A percentile compares a stretch with the other conserved stretches of the same genome.
phyloP scores from a whole-genome alignment of 2,113 vertebrate species.

The Nothoprocta pentlandii region DNA sequence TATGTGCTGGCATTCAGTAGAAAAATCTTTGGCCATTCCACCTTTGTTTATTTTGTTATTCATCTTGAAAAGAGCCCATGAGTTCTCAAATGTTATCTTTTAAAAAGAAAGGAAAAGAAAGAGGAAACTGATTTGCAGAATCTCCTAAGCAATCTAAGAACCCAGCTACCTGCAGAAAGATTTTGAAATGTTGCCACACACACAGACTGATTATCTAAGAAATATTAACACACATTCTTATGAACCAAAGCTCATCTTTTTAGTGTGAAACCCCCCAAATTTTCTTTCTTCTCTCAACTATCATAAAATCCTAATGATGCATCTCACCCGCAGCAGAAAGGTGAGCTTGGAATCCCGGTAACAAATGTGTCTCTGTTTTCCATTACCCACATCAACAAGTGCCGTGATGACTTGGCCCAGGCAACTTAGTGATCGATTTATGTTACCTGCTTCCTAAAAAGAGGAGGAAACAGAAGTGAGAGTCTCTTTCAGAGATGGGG shows the following conservation, averaged over 20 bases:
- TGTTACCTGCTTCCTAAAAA: slow-evolving; percentile 93
- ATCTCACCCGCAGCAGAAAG: slow-evolving; percentile 89
- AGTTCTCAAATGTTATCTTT: neutral
- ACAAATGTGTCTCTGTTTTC: slow-evolving; percentile 91
- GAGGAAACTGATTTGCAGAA: neutral
- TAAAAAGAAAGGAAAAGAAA: neutral
- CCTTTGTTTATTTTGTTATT: neutral
- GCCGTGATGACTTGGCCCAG: slow-evolving; percentile 95
- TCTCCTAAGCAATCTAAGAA: neutral
- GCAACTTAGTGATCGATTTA: slow-evolving; percentile 94
- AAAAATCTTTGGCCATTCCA: neutral
- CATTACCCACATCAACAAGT: slow-evolving; percentile 92
- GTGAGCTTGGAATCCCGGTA: slow-evolving; percentile 97
- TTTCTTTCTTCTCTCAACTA: neutral
- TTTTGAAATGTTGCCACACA: neutral
- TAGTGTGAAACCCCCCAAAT: neutral
- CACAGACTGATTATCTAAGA: neutral
- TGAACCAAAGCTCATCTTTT: fast-evolving
- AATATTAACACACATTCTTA: neutral
- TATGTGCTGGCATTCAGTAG: neutral
- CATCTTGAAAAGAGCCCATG: neutral
- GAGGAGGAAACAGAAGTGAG: neutral
- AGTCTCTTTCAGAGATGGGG: neutral
- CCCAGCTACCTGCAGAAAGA: neutral
- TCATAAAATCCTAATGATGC: neutral